phyloP scores from a whole-genome alignment of 2,888 invertebrate genomes.

The Perithous albicinctus region DNA sequence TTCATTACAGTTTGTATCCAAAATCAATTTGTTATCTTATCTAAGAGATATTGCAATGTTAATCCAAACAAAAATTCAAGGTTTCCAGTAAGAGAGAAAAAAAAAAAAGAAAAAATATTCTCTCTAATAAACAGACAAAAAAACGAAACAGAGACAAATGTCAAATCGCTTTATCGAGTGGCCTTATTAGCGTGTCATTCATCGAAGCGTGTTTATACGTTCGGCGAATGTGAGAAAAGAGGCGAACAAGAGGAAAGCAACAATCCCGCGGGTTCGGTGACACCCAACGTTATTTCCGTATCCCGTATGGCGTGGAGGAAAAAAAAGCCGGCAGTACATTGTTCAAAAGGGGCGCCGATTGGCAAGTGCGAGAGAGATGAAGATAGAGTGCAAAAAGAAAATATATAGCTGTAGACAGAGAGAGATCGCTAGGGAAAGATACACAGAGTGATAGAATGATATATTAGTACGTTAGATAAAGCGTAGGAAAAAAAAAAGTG shows the following conservation, averaged over 20 bases:
- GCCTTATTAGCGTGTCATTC: slow-evolving; percentile 7
- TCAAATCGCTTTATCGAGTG: neutral
- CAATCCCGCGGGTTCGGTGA: slow-evolving; percentile 41
- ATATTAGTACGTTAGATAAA: slow-evolving; percentile 44
- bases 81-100: neutral
- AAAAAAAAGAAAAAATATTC: neutral
- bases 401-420: neutral
- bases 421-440: slow-evolving; percentile 15
- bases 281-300: slow-evolving; percentile 43
- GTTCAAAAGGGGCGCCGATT: slow-evolving; percentile 14
- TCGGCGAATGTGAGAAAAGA: neutral
- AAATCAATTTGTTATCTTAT: neutral
- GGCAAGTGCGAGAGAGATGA: slow-evolving; percentile 29
- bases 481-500: slow-evolving; percentile 20
- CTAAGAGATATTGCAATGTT: too few species aligned
- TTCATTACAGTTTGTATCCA: neutral
- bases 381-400: slow-evolving; percentile 15
- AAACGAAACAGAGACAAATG: neutral
- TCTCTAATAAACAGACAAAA: neutral
- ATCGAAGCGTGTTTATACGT: neutral
- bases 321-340: slow-evolving; percentile 33
- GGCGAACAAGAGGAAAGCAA: neutral
- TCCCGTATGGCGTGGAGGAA: slow-evolving; percentile 31
- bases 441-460: slow-evolving; percentile 38
- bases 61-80: neutral